Evolutionary conservation across 2,113 vertebrate species (phyloP), one percentile per base, ranked within the genome.

Genomic region (Ceuthmochares aereus): DNA sequence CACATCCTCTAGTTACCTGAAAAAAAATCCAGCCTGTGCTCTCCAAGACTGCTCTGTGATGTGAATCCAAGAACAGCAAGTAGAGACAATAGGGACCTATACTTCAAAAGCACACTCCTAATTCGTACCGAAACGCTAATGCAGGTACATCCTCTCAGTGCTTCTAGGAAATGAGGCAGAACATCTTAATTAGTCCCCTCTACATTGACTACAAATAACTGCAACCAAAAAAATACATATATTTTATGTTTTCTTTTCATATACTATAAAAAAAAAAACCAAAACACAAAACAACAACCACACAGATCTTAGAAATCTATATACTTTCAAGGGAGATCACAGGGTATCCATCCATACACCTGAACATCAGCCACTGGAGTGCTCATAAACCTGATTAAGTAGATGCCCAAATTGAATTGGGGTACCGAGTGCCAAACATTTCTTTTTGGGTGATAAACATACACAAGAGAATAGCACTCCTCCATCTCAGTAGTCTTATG

Each of bases 221-320:
- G 21, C 6, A 76, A 69, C 1, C 12, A 10, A 27, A 51, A 67
- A 63, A 37, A 68, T 1, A 18, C 1, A 45, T 2, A 2, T 12
- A 30, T 25, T 66, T 67, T 34, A 3, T 52, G 47, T 73, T 76
- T 83, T 52, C 42, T 85, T 93, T 47, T 59, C 18, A 70, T 14
- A 6, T 32, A 70, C 14, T 37, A 21, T 29, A 59, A 58, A 22
- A 85, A 22, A 82, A 66, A 5, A n/a, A 84, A 62, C n/a, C n/a
- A 84, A 80, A 60, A 9, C 20, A 49, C 43, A 73, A 81, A 51
- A 21, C 23, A 49, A 47, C 23, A 69, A 84, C 45, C 9, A 47
- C n/a, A 22, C 29, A 94, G 20, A 58, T 12, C 9, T 51, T 2
- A 62, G 17, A 69, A 81, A 62, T 20, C 7, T 23, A 42, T 12